These are phyloP conservation scores for Torymus aiolomorphi DNA, from an alignment of 2,888 invertebrate species.

Conservation along the genomic window DNA sequence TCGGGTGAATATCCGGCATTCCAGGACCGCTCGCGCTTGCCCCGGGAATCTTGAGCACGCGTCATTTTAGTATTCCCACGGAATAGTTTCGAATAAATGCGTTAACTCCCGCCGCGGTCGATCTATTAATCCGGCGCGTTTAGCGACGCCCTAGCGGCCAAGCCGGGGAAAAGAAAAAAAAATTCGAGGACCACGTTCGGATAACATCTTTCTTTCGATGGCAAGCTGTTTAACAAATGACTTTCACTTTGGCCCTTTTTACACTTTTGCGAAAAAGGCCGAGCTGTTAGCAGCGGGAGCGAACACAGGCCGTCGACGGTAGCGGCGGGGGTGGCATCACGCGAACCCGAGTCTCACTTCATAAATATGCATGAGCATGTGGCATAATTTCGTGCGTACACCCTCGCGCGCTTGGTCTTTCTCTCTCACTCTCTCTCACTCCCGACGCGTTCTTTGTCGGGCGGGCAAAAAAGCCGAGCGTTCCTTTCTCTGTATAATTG, in stretches of 20 bases:
- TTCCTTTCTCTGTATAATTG: slow-evolving; percentile 49
- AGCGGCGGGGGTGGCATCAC: slow-evolving; percentile 20
- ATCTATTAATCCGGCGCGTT: slow-evolving; percentile 6
- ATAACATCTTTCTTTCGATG: slow-evolving; percentile 38
- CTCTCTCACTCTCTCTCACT: slow-evolving; percentile 27
- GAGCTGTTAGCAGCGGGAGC: too few relatives aligned
- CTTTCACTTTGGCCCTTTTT: slow-evolving; percentile 48
- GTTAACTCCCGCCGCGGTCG: not conserved
- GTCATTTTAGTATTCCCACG: slow-evolving; percentile 23
- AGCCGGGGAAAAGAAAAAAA: not conserved
- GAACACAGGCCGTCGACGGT: not conserved
- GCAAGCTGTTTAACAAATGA: slow-evolving; percentile 49
- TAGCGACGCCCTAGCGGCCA: not conserved
- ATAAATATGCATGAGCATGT: slow-evolving; percentile 57
- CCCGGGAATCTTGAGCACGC: slow-evolving; percentile 8
- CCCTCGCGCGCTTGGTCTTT: not conserved
- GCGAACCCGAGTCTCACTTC: slow-evolving; percentile 33
- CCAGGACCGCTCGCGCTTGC: not conserved
- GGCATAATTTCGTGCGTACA: slow-evolving; percentile 56
- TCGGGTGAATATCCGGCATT: slow-evolving; percentile 20
- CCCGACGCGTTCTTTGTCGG: not conserved
- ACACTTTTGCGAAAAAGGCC: slow-evolving; percentile 45
- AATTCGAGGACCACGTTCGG: not conserved
- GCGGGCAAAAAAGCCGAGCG: not conserved
- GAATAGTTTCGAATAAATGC: slow-evolving; percentile 23